Base-by-base conservation (phyloP, 2,888 invertebrate genomes). In the Amiota minor region DNA sequence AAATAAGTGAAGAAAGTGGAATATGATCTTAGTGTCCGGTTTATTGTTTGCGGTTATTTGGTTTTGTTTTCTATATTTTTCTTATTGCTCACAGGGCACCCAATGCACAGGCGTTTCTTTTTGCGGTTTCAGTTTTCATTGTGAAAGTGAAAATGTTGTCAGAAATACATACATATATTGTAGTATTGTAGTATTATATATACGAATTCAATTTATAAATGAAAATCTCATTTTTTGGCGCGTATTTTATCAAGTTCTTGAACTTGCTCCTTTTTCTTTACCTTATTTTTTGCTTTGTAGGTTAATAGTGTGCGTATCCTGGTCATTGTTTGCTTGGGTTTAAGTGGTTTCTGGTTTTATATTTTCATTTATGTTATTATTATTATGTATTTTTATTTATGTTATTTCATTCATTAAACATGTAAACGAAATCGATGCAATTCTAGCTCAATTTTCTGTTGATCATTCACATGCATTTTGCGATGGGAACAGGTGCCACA, bases 1-100 rank as follows among this genome's bases (percentile, higher is more conserved):
- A 46, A 35, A 70, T 71, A 62, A 53, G 12, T 11, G 47, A 62
- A 45, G 79, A 77, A 77, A 74, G 77, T 79, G 87, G 81, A 88
- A 87, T 84, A 76, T 67, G 87, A 87, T 87, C 85, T 79, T 81
- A 80, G 82, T 85, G 85, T 85, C 85, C 86, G 86, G 86, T 80
- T 80, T 76, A 77, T 85, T 85, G 85, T 85, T 81, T 80, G 77
- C 74, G 76, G 50, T 71, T 75, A 61, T 59, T 35, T 16, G 8
- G n/a, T 20, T 46, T 50, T 71, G 23, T 23, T 23, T 23, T 23
- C 23, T 23, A 23, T 35, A 35, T 35, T 35, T 35, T 35, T 35
- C 35, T 35, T 35, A 35, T 35, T 35, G 35, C 35, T 35, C 35
- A 50, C 72, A 46, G 62, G 62, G 78, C 77, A 79, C 74, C 12